Evolutionary conservation across 2,797 vertebrate species (phyloP), one percentile per base, ranked within the genome.

Genomic region (Sebastes nivosus): DNA sequence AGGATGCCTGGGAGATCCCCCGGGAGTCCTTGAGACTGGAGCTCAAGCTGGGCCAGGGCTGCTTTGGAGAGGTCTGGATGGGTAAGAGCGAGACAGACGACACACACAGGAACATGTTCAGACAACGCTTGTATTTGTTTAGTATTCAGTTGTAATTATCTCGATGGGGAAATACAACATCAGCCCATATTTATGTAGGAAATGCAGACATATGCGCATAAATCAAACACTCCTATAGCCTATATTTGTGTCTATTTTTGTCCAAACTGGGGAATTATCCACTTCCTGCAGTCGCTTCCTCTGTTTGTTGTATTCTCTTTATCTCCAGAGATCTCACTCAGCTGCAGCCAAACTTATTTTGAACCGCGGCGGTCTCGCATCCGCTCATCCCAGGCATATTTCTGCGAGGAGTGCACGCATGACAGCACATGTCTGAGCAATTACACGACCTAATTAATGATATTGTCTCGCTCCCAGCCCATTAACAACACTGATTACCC

Each of bases 41-140:
- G 92, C 95, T 98, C 86, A 99, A 99, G 90, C 92, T 99, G 90
- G 98, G 98, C 81, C 98, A 99, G 94, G 98, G 98, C 92, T 99
- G 97, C 92, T 99, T 99, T 70, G 98, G 98, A 88, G 97, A 99
- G 92, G 98, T 99, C 13, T 99, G 98, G 98, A 98, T 98, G 97
- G 98, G 98, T 99, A 96, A 97, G 98, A 75, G n/a, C 9, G 5
- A 67, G 18, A 36, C 34, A 46, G 16, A 25, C 11, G 8, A 64
- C 58, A 36, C 10, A 52, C 0, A 24, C 30, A 8, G 9, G 36
- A 13, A 55, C 27, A 46, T 5, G 50, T 29, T 67, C 34, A 10
- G 42, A 46, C 6, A 16, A 46, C 6, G 42, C 42, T 7, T 6
- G 50, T 16, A 55, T 61, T 75, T 58, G 59, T 80, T 88, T 75